Evolutionary conservation across 1,140 invertebrate species (phyloP).

Genomic region (Papilio polyxenes): DNA sequence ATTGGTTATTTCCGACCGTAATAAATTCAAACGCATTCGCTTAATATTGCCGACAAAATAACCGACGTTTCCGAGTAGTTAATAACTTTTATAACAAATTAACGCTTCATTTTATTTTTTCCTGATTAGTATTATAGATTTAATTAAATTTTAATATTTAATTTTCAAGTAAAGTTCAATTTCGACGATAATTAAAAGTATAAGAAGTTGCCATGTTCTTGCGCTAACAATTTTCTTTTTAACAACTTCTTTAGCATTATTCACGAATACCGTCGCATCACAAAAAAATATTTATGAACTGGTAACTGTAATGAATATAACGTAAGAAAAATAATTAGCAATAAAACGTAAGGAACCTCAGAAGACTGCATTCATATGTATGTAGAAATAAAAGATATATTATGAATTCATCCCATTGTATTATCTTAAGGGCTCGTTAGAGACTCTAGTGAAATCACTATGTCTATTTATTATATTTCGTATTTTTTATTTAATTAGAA

Average conservation of each 20-base stretch:
- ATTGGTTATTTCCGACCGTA: conserved; percentile 28
- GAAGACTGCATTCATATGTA: background rate
- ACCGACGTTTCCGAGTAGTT: conserved; percentile 15
- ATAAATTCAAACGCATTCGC: conserved; percentile 25
- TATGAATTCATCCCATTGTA: background rate
- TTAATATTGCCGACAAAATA: conserved; percentile 12
- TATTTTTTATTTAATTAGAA: conserved; percentile 13
- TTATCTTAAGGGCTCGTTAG: background rate
- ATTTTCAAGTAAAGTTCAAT: background rate
- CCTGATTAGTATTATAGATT: background rate
- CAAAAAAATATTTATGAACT: background rate
- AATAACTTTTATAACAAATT: conserved; percentile 1
- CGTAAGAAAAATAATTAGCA: conserved; percentile 4
- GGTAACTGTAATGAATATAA: background rate
- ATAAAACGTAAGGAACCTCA: background rate
- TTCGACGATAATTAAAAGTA: too few species aligned
- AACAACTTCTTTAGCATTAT: too few species aligned
- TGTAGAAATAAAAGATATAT: background rate
- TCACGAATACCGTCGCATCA: background rate
- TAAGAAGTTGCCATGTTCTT: too few species aligned
- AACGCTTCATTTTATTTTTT: background rate
- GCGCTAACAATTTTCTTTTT: too few species aligned
- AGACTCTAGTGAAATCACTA: background rate
- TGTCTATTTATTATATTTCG: background rate
- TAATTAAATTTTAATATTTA: background rate